phyloP scores from a whole-genome alignment of 2,113 vertebrate species.

The cattle (Bos taurus) region DNA sequence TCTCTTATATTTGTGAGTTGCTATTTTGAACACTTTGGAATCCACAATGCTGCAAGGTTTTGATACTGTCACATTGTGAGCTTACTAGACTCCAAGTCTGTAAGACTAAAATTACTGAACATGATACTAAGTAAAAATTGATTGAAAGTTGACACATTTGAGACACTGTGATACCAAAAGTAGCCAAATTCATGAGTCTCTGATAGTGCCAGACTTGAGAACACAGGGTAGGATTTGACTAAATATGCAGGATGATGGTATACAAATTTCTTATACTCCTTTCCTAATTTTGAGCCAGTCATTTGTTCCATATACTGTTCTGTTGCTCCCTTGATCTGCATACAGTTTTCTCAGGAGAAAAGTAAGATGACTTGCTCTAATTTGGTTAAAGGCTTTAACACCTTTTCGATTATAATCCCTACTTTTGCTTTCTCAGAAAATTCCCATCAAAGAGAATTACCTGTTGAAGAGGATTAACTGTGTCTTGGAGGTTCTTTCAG shows the following conservation, averaged over 20 bases:
- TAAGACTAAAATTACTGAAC: background rate
- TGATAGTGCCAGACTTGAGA: background rate
- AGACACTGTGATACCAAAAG: background rate
- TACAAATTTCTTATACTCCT: too few relatives aligned
- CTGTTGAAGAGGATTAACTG: background rate
- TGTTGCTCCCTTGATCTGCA: too few relatives aligned
- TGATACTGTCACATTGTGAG: background rate
- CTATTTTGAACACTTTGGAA: background rate
- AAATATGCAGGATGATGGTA: too few relatives aligned
- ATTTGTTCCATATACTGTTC: too few relatives aligned
- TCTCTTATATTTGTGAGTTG: background rate
- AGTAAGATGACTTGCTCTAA: too few relatives aligned
- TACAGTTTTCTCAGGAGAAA: too few relatives aligned
- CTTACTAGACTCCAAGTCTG: background rate
- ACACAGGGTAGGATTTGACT: background rate
- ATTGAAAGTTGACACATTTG: background rate
- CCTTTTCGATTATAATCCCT: background rate
- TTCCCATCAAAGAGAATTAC: background rate
- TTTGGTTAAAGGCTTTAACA: too few relatives aligned
- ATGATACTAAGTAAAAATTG: background rate
- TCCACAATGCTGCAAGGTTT: background rate
- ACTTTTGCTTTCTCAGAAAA: background rate
- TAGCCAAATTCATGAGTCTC: background rate
- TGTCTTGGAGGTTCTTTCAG: background rate
- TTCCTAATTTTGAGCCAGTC: too few relatives aligned